A percentile compares a stretch with the other conserved stretches of the same genome.
These are phyloP conservation scores for Xenopus borealis DNA, from an alignment of 2,113 vertebrate genomes.

Conservation along the genomic window DNA sequence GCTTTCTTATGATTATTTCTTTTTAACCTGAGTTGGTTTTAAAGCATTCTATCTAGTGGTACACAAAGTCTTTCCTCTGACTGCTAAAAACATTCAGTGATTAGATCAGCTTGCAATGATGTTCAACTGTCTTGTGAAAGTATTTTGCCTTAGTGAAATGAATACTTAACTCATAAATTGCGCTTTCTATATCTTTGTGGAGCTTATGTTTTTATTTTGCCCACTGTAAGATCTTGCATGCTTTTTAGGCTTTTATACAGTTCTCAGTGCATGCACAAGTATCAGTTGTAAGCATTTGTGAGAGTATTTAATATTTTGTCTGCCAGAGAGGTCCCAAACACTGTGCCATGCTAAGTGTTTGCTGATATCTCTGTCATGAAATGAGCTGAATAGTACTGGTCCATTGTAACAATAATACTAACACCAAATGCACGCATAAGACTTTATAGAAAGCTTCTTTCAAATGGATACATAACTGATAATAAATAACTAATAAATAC, in stretches of 20 bases:
- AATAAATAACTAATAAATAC: constrained; percentile 35
- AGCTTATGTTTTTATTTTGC: constrained; percentile 1
- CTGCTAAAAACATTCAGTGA: constrained; percentile 28
- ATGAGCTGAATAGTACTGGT: background rate
- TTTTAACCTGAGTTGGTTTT: too few relatives aligned
- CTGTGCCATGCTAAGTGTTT: background rate
- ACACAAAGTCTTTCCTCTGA: constrained; percentile 38
- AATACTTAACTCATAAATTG: constrained; percentile 3
- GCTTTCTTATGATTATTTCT: too few relatives aligned
- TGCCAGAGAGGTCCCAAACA: background rate
- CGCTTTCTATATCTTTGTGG: constrained; percentile 37
- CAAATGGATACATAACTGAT: background rate
- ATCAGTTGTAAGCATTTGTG: background rate
- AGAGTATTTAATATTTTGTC: background rate
- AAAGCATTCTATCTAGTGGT: too few relatives aligned
- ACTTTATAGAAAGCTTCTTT: constrained; percentile 34
- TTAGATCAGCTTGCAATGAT: constrained; percentile 28
- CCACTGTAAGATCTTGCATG: constrained; percentile 33
- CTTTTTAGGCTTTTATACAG: background rate
- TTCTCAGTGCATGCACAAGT: constrained; percentile 24
- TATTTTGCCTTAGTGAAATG: constrained; percentile 33
- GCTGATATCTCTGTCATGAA: background rate
- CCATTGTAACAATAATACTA: constrained; percentile 38
- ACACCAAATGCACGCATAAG: constrained; percentile 45
- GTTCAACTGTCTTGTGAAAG: constrained; percentile 39